Evolutionary conservation across 2,113 vertebrate genomes (phyloP).

Genomic region (Mormyrus iriodes): DNA sequence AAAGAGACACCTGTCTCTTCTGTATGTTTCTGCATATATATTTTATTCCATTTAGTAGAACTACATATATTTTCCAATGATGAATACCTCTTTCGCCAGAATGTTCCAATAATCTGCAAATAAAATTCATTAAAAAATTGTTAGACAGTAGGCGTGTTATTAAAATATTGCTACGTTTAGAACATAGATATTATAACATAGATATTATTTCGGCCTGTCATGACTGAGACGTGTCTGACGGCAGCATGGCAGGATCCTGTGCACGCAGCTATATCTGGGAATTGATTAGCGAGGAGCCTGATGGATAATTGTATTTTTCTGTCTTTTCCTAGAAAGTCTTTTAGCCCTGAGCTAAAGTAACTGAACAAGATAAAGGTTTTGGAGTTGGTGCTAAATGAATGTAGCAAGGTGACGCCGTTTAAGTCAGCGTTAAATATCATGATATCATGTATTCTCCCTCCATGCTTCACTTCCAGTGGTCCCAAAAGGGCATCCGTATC

Average conservation of each 20-base stretch:
- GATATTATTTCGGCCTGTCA: neutral
- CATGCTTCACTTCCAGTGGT: neutral
- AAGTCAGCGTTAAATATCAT: neutral
- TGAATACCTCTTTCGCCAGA: neutral
- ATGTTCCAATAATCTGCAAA: slow-evolving; percentile 1
- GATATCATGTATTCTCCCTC: neutral
- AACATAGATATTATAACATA: neutral
- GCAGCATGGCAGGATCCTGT: neutral
- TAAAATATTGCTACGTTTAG: neutral
- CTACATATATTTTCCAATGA: neutral
- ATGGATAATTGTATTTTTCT: neutral
- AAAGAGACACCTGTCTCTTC: neutral
- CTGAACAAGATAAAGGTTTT: neutral
- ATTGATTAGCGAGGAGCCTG: neutral
- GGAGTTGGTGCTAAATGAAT: neutral
- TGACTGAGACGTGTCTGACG: neutral
- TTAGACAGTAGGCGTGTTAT: neutral
- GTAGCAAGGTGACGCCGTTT: neutral
- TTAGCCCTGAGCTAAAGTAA: neutral
- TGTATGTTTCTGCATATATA: neutral
- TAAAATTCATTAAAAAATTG: neutral
- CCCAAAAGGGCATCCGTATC: neutral
- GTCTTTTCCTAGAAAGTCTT: neutral
- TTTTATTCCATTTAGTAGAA: neutral
- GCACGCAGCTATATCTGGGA: neutral